These are phyloP conservation scores for Antennarius striatus DNA, from an alignment of 2,113 vertebrate species.

Conservation along the genomic window DNA sequence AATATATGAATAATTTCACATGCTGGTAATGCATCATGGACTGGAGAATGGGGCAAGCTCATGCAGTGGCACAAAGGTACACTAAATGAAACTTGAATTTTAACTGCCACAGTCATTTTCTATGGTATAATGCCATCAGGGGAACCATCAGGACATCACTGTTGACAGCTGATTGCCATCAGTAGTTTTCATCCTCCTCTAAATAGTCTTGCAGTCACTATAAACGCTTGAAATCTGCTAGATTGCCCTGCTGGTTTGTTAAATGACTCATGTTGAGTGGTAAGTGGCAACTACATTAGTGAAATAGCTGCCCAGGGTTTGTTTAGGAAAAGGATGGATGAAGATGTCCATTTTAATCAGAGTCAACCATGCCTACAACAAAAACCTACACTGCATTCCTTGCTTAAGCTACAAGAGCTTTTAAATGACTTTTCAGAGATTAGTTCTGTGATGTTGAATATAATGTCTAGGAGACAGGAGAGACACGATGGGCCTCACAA, in stretches of 20 bases:
- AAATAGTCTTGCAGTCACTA: slow-evolving; percentile 51
- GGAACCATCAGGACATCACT: slow-evolving; percentile 49
- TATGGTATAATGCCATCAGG: slow-evolving; percentile 34
- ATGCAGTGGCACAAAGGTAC: slow-evolving; percentile 11
- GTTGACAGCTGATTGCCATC: slow-evolving; percentile 65
- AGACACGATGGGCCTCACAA: too few species aligned
- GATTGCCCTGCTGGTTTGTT: slow-evolving; percentile 48
- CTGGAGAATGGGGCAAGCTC: slow-evolving; percentile 7
- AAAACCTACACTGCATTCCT: too few species aligned
- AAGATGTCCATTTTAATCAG: slow-evolving; percentile 28
- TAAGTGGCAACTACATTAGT: slow-evolving; percentile 63
- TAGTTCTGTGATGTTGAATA: too few species aligned
- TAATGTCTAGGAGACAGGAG: too few species aligned
- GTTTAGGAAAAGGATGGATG: slow-evolving; percentile 43
- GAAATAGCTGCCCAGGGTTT: slow-evolving; percentile 57
- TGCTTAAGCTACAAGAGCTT: too few species aligned
- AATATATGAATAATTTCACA: slow-evolving; percentile 63
- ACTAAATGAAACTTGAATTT: slow-evolving; percentile 29
- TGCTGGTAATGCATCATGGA: slow-evolving; percentile 35
- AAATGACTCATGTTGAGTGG: slow-evolving; percentile 49
- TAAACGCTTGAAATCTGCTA: slow-evolving; percentile 59
- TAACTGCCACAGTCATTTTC: slow-evolving; percentile 36
- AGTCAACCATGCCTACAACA: background rate
- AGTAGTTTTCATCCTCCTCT: slow-evolving; percentile 30
- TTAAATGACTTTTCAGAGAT: too few species aligned